Evolutionary conservation across 2,888 invertebrate genomes (phyloP), one percentile per base, ranked within the genome.

Genomic region (Gymnocheta viridis): DNA sequence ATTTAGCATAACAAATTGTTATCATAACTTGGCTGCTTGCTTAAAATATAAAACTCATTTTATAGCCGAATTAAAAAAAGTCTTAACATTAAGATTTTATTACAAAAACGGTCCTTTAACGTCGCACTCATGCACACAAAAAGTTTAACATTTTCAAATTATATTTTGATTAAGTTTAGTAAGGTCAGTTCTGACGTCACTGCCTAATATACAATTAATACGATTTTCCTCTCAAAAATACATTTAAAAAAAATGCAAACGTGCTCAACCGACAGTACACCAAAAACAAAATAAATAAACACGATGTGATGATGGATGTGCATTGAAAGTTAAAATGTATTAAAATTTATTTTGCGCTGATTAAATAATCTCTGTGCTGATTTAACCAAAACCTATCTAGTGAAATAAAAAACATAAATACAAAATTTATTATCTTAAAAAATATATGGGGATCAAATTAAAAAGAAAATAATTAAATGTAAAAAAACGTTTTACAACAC

Each of bases 181-280:
- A 80, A 83, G 83, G 83, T 70, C 83, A 76, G 22, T 56, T 41
- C 66, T 80, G 76, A 80, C 80, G 80, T 83, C 79, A 80, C 38
- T 47, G n/a, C 6, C 24, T 60, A 60, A 41, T 51, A 62, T 69
- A 72, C 32, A 58, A 27, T 56, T 54, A 38, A 56, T 56, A 72
- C 17, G 29, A 12, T 67, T 51, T 47, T 60, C 22, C 17, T 24
- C 24, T 27, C 5, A 56, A 47, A 56, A 54, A 66, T 32, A n/a
- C 22, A 49, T 38, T n/a, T 4, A 14, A 17, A 27, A 54, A 17
- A 47, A 60, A 6, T 47, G 47, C 47, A 12, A 47, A 47, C 47
- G 47, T 47, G 17, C 19, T 7, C 3, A 7, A 2, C 17, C 19
- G 19, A 19, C 17, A 47, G 7, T 32, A 32, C 7, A 32, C 32